These are phyloP conservation scores for Sepiola atlantica DNA, from an alignment of 2,888 invertebrate species.

Conservation along the genomic window DNA sequence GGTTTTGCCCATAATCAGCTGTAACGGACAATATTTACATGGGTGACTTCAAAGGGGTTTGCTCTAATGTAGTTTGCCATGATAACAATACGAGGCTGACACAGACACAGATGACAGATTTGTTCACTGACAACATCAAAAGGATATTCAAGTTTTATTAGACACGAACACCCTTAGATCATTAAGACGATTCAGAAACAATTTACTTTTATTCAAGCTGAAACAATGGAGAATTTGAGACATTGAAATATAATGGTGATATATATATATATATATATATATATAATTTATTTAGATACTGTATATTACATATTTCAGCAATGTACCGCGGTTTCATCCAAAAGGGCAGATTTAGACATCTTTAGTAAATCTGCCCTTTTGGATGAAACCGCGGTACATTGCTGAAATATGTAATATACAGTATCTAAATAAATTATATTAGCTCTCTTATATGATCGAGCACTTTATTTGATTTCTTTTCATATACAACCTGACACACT, in stretches of 20 bases:
- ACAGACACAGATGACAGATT: constrained; percentile 11
- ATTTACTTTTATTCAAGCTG: neutral
- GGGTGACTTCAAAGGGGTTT: neutral
- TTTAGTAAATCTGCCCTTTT: no score
- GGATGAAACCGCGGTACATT: no score
- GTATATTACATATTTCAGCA: no score
- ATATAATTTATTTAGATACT: no score
- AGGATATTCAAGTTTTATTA: neutral
- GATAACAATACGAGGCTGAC: neutral
- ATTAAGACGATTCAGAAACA: neutral
- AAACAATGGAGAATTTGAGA: neutral
- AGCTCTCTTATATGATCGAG: no score
- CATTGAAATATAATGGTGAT: neutral
- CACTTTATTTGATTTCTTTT: no score
- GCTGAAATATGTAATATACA: no score
- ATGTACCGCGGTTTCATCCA: no score
- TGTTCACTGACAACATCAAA: neutral
- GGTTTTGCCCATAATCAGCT: neutral
- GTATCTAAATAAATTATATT: no score
- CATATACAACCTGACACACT: no score
- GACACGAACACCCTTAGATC: neutral
- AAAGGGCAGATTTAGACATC: no score
- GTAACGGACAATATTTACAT: neutral
- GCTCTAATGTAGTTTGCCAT: constrained; percentile 1
- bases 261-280: neutral